Percentiles rank a stretch among this genome's conserved stretches.
These are phyloP conservation scores for Actinostola sp. DNA, from an alignment of 92 coral and sea anemone genomes.

Conservation along the genomic window DNA sequence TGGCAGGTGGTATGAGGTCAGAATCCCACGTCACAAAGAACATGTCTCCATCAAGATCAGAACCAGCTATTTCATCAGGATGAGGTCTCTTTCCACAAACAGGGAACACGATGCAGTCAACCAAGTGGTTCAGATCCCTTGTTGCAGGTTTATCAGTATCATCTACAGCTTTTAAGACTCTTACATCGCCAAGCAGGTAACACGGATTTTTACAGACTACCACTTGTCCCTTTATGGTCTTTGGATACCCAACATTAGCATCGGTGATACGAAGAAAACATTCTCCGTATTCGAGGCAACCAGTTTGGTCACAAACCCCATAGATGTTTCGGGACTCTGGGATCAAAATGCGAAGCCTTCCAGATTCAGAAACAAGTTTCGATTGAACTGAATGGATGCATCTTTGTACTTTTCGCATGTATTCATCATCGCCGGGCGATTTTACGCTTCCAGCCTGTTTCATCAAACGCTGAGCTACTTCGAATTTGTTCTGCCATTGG, in stretches of 20 bases:
- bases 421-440: background rate
- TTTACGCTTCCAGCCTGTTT: background rate
- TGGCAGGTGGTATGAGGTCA: conserved; percentile 67
- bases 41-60: conserved; percentile 93
- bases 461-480: conserved; percentile 15
- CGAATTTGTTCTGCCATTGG: conserved; percentile 62
- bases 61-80: conserved; percentile 92
- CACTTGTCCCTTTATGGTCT: conserved; percentile 56
- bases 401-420: background rate
- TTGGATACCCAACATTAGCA: conserved; percentile 30
- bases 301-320: conserved; percentile 89
- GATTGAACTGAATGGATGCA: conserved; percentile 11
- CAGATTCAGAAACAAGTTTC: conserved; percentile 28
- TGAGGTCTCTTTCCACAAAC: conserved; percentile 84
- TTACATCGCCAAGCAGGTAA: conserved; percentile 87
- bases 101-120: conserved; percentile 93
- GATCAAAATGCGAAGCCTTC: conserved; percentile 57
- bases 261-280: conserved; percentile 68
- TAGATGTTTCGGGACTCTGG: conserved; percentile 88
- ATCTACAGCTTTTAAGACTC: conserved; percentile 72
- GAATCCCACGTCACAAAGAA: conserved; percentile 90
- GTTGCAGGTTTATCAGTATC: conserved; percentile 36
- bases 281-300: conserved; percentile 55
- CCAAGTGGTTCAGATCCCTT: conserved; percentile 57
- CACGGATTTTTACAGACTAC: conserved; percentile 93